These are phyloP conservation scores for Drosophila lowei DNA, from an alignment of 1,140 invertebrate species.

Conservation along the genomic window DNA sequence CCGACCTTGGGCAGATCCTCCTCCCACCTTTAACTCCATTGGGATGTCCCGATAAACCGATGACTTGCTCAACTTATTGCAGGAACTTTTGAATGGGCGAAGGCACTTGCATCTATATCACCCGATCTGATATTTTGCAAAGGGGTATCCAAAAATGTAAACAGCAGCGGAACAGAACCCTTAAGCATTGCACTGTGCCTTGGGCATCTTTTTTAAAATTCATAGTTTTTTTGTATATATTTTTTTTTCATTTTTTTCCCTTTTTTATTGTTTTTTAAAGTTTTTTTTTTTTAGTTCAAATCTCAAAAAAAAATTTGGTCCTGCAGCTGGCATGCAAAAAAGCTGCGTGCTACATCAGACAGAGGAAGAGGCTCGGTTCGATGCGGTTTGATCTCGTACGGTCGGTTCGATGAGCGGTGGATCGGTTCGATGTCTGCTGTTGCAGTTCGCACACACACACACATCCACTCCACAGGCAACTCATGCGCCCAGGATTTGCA, in stretches of 20 bases:
- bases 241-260: conserved; percentile 7
- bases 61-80: conserved; percentile 16
- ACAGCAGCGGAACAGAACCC: not conserved
- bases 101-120: conserved; percentile 31
- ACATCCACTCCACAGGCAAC: conserved; percentile 37
- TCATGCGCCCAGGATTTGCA: conserved; percentile 26
- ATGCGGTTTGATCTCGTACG: conserved; percentile 6
- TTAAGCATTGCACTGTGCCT: conserved; percentile 22
- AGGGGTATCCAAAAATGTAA: not conserved
- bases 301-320: not conserved
- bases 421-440: too few species aligned
- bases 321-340: conserved; percentile 5
- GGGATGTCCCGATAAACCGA: not conserved
- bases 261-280: conserved; percentile 3
- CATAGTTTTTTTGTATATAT: not conserved
- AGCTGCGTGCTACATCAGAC: conserved; percentile 24
- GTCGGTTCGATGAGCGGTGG: too few species aligned
- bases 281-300: conserved; percentile 5
- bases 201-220: not conserved
- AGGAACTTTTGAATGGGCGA: conserved; percentile 39
- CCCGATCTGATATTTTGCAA: not conserved
- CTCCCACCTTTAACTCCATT: not conserved
- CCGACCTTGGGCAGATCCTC: not conserved
- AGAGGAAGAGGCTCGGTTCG: not conserved
- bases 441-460: not conserved